Base-by-base conservation (phyloP, 2,888 invertebrate genomes). In the Empis stercorea region DNA sequence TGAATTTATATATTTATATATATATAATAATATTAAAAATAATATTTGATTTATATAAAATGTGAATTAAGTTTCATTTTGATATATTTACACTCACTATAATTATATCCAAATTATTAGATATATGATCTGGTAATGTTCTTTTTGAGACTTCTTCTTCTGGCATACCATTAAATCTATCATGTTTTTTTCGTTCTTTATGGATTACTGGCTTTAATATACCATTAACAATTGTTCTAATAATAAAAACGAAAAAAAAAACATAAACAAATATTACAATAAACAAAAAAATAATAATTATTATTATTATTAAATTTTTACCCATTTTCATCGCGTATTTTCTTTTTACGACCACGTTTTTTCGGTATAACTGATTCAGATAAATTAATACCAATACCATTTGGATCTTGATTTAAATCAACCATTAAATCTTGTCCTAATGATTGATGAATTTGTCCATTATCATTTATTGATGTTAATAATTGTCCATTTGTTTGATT, bases 61-160 rank as follows among this genome's bases (percentile, higher is more conserved):
- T n/a, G n/a, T 15, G 14, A 15, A 38, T 17, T 27, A 27, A 27
- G 17, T 17, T 17, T 38, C 17, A 3, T 10, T 2, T 49, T 44
- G 15, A 45, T 54, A 70, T 75, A 76, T 72, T n/a, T 77, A 72
- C 75, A 87, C 93, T 88, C 81, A 96, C 95, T 78, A 96, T 94
- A 71, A 96, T 86, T 73, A 96, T 94, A 77, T 97, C 96, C 70
- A 96, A 81, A 75, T 93, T 89, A 70, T 83, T 81, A 30, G 86
- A 78, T 55, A 96, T 78, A 72, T 95, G 93, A 75, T 97, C 96
- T 51, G 96, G 95, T 66, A 97, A 78, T 56, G 88, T 87, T 61
- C 92, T 79, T 62, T 91, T 86, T 51, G 88, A 82, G 42, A 96
- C 93, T 74, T 96, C 95, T 68, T 94, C 94, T 72, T 95, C 95